A percentile compares a stretch with the other conserved stretches of the same genome.
These are phyloP conservation scores for Sicus ferrugineus DNA, from an alignment of 2,888 invertebrate species.

Conservation along the genomic window DNA sequence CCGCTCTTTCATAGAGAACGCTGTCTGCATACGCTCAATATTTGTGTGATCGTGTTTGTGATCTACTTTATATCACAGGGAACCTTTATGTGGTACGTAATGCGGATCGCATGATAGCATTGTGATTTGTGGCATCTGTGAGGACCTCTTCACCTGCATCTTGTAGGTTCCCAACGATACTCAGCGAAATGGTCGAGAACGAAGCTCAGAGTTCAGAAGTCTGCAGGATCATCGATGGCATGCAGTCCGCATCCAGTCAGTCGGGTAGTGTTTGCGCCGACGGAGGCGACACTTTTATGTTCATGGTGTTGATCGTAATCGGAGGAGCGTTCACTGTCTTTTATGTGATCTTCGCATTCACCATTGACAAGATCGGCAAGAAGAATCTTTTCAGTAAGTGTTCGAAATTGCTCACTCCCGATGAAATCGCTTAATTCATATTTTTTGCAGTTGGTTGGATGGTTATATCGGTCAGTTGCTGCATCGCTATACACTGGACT, in stretches of 20 bases:
- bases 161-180: slow-evolving; percentile 58
- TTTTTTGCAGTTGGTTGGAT: slow-evolving; percentile 55
- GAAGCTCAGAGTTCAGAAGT: slow-evolving; percentile 58
- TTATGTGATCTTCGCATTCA: slow-evolving; percentile 72
- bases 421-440: neutral
- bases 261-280: slow-evolving; percentile 64
- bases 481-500: slow-evolving; percentile 70
- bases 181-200: slow-evolving; percentile 55
- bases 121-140: too few relatives aligned
- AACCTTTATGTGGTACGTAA: slow-evolving; percentile 58
- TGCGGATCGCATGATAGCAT: neutral
- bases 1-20: slow-evolving; percentile 55
- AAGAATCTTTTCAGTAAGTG: slow-evolving; percentile 67
- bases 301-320: slow-evolving; percentile 73
- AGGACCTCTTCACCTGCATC: neutral
- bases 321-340: slow-evolving; percentile 72
- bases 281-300: slow-evolving; percentile 70
- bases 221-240: slow-evolving; percentile 46
- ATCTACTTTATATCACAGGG: slow-evolving; percentile 59
- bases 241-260: slow-evolving; percentile 34
- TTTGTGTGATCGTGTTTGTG: slow-evolving; percentile 53
- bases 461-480: slow-evolving; percentile 68
- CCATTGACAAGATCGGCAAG: slow-evolving; percentile 70
- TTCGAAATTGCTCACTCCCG: neutral
- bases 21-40: slow-evolving; percentile 55